Base-by-base conservation (phyloP, 2,797 vertebrate species). In the Gymnocypris eckloni region DNA sequence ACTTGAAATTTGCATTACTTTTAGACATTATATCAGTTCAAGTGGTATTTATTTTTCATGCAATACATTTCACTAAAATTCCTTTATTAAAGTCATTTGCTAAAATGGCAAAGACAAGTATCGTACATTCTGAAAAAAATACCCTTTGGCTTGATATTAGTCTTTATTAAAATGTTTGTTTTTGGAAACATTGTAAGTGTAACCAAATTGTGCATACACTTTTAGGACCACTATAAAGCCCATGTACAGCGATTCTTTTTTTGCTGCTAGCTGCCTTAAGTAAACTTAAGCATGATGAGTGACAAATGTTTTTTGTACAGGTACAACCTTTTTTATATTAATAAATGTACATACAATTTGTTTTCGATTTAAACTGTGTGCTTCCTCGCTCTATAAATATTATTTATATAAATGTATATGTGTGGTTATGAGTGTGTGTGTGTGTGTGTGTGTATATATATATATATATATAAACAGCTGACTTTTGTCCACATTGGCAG, bases 191-290 rank as follows among this genome's bases (percentile, higher is more conserved):
- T 37, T 45, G 28, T 10, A 70, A 39, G 6, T 54, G 69, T 82
- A 41, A 2, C 50, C 2, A 39, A 16, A 22, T 41, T 75, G 43
- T 83, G 41, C 59, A 25, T 52, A 52, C 41, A 16, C 4, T 18
- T 85, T 85, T 33, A 69, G 22, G 52, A 33, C 22, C 22, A 18
- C 41, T 45, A 41, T 71, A 71, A 41, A 59, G 48, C 13, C 22
- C 20, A 25, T 86, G 48, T 92, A 91, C 91, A 91, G 89, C 89
- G 86, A 87, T 91, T 72, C 45, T 33, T 33, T 88, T 89, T 92
- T 90, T 95, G 95, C 95, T 96, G 95, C 95, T 96, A 95, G 91
- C 90, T 88, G 86, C 90, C 84, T 87, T 61, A 76, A 76, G 86
- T 69, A 83, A 83, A 88, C 83, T 75, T 79, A 88, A 88, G 81